Percentiles rank a stretch among this genome's conserved stretches.
Conservation (phyloP, 2,888 invertebrate species). For the Drosophila pegasa region DNA sequence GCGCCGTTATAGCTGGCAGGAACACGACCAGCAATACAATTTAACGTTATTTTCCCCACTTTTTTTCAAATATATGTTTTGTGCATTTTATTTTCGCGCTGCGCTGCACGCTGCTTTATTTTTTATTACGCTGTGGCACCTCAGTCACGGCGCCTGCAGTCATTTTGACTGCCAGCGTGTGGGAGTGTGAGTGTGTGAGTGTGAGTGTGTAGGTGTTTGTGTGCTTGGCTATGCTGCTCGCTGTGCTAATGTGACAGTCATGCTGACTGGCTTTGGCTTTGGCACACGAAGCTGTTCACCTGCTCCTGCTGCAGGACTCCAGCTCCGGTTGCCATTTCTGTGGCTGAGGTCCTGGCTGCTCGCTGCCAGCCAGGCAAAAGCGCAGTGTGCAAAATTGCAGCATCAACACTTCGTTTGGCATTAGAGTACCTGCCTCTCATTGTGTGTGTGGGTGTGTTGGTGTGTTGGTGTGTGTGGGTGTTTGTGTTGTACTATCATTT, state of each 20-base stretch:
- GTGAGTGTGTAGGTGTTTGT: constrained; percentile 21
- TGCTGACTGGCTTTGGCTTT: constrained; percentile 67
- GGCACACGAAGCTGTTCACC: constrained; percentile 65
- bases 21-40: constrained; percentile 45
- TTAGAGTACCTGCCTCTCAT: constrained; percentile 43
- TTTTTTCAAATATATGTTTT: constrained; percentile 18
- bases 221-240: constrained; percentile 38
- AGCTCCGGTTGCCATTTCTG: constrained; percentile 13
- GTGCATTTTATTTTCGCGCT: constrained; percentile 16
- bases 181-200: constrained; percentile 20
- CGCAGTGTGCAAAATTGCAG: constrained; percentile 76
- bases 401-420: constrained; percentile 79
- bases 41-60: constrained; percentile 24
- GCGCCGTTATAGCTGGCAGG: constrained; percentile 40
- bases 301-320: constrained; percentile 31
- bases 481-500: constrained; percentile 64
- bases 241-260: constrained; percentile 79
- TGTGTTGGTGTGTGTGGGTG: constrained; percentile 19
- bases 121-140: constrained; percentile 70
- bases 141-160: constrained; percentile 73
- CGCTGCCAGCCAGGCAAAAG: constrained; percentile 53
- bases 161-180: constrained; percentile 48
- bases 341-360: constrained; percentile 21
- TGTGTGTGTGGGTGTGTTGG: constrained; percentile 5
- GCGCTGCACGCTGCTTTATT: constrained; percentile 44